Evolutionary conservation across 2,797 vertebrate genomes (phyloP), one percentile per base, ranked within the genome.

Genomic region (Rhadinocentrus ornatus): DNA sequence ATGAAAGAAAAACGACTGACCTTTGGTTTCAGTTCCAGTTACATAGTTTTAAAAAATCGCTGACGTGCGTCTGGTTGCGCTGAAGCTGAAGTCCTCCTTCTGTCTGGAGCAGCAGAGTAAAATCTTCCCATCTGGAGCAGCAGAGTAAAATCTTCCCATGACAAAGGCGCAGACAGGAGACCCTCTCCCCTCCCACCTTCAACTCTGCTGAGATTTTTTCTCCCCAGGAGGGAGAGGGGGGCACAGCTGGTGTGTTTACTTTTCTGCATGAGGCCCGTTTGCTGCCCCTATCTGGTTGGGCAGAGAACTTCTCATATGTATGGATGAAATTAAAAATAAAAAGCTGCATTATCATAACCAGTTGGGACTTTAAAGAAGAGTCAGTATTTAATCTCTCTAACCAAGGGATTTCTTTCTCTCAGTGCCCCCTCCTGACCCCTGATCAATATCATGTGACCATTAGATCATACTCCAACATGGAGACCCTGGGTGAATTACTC

Each of bases 161-260:
- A 94, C 91, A 94, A 94, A 93, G 86, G 76, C 84, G 71, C 80
- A 87, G 86, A 90, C 72, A 81, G 81, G 79, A 87, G 86, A 86
- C 85, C 83, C 84, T 82, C 75, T 75, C 71, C 78, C 71, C 78
- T 83, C 86, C 89, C 77, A 85, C 85, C 86, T 82, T 75, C 85
- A 81, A 75, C 73, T 77, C 77, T 70, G 64, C 78, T 52, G 75
- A 79, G 75, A 79, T 86, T 78, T 87, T 29, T 80, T 87, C 84
- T 88, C 82, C 44, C 61, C 71, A 50, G 5, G 44, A 60, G 6
- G 31, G 56, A 20, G 39, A 16, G 5, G 16, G 26, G 4, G 18
- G 2, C 44, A 9, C 22, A 16, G 50, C 13, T 50, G 8, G 68
- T 12, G 58, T 62, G 69, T 71, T 81, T 75, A 81, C 71, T 83